These are phyloP conservation scores for Tribolium madens DNA, from an alignment of 1,140 invertebrate species.

Conservation along the genomic window DNA sequence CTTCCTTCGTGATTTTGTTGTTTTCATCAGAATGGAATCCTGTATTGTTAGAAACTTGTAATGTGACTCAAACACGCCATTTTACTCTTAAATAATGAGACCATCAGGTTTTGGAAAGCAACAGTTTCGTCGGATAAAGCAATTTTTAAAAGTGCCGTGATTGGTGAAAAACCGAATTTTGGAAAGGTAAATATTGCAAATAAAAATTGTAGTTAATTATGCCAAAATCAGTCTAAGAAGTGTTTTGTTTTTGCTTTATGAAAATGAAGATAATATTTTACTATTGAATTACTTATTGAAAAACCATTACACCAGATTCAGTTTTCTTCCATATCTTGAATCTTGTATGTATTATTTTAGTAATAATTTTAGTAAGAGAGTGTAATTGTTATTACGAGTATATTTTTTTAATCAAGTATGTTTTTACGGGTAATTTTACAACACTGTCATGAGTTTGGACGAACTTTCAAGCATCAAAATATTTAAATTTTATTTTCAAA, in stretches of 20 bases:
- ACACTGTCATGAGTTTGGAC: too few relatives aligned
- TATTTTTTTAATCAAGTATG: too few relatives aligned
- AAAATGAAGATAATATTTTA: neutral
- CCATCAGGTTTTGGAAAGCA: conserved; percentile 14
- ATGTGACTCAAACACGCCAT: conserved; percentile 3
- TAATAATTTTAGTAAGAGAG: neutral
- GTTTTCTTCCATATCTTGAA: neutral
- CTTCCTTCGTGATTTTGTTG: conserved; percentile 7
- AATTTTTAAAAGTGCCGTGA: neutral
- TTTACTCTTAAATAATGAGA: conserved; percentile 21
- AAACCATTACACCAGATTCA: neutral
- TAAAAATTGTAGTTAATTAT: neutral
- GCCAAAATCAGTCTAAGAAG: neutral
- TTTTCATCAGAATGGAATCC: conserved; percentile 8
- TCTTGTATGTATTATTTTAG: too few relatives aligned
- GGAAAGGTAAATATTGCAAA: neutral
- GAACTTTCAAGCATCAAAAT: too few relatives aligned
- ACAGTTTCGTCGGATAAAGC: conserved; percentile 1
- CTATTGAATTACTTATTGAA: neutral
- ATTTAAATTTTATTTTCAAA: too few relatives aligned
- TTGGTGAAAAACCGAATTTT: too few relatives aligned
- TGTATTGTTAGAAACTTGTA: neutral
- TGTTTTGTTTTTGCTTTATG: neutral
- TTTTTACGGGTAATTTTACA: too few relatives aligned
- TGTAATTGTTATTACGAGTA: neutral